These are phyloP conservation scores for Pygoscelis adeliae DNA, from an alignment of 2,113 vertebrate genomes.

Conservation along the genomic window DNA sequence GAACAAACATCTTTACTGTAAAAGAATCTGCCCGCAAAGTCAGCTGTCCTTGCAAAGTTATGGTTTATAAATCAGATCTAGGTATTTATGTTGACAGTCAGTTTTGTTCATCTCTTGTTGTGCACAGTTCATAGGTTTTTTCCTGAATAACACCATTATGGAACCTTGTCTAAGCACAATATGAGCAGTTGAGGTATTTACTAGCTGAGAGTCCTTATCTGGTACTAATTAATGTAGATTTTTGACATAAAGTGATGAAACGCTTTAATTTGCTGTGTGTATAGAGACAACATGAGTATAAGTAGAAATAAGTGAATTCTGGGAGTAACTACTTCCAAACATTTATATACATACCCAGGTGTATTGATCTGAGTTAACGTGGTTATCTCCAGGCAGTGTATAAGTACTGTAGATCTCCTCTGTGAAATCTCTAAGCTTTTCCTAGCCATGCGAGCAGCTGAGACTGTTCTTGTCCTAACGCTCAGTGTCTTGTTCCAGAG, in stretches of 20 bases:
- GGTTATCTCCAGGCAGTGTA: not conserved
- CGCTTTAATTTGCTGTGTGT: not conserved
- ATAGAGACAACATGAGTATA: not conserved
- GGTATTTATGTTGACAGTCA: not conserved
- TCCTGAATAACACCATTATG: not conserved
- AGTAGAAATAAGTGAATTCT: not conserved
- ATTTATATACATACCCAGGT: not conserved
- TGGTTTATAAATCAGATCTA: not conserved
- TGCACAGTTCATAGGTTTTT: not conserved
- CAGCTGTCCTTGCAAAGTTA: not conserved
- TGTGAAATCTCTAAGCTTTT: not conserved
- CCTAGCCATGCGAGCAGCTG: fast-evolving
- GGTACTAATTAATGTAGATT: not conserved
- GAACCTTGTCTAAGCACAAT: not conserved
- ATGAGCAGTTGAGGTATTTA: not conserved
- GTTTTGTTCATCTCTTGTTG: not conserved
- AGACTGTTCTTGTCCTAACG: not conserved
- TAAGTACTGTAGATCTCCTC: not conserved
- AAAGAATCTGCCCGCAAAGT: not conserved
- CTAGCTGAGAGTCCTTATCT: not conserved
- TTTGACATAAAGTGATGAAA: not conserved
- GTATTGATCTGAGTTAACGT: not conserved
- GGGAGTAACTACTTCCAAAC: not conserved
- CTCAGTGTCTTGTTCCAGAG: not conserved
- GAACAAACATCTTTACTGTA: not conserved